Evolutionary conservation across 2,888 invertebrate species (phyloP).

Genomic region (Acheta domesticus): DNA sequence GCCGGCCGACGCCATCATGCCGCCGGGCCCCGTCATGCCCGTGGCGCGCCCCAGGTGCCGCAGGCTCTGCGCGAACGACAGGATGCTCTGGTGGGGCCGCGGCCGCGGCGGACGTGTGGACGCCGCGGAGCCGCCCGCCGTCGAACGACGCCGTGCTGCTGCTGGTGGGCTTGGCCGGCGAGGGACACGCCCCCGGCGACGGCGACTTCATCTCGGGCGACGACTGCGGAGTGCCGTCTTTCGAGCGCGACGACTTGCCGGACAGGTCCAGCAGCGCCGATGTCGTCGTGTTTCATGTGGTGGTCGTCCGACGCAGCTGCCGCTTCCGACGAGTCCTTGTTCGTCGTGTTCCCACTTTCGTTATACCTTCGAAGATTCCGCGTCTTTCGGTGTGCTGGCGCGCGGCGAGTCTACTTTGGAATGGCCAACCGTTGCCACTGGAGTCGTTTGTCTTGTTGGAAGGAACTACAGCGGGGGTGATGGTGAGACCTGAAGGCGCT

Average conservation of each 20-base stretch:
- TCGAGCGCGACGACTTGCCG: constrained; percentile 44
- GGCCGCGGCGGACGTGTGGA: neutral
- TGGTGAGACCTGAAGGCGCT: constrained; percentile 40
- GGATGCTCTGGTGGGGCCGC: constrained; percentile 36
- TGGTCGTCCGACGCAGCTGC: constrained; percentile 21
- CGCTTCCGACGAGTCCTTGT: too few species aligned
- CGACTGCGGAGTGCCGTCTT: constrained; percentile 24
- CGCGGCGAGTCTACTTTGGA: neutral
- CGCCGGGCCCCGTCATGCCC: neutral
- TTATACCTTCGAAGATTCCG: neutral
- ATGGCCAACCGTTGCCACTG: neutral
- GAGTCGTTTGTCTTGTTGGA: constrained; percentile 30
- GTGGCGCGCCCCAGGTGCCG: constrained; percentile 36
- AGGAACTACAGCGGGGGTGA: constrained; percentile 43
- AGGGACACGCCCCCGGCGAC: constrained; percentile 25
- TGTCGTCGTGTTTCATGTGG: constrained; percentile 49
- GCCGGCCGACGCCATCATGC: neutral
- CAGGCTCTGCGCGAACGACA: constrained; percentile 39
- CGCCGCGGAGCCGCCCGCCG: constrained; percentile 25
- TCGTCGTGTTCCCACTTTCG: neutral
- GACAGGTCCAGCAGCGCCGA: constrained; percentile 57
- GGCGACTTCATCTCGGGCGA: constrained; percentile 23
- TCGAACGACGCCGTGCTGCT: constrained; percentile 44
- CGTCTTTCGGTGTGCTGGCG: neutral
- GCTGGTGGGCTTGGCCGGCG: constrained; percentile 53